Conservation (phyloP, 2,888 invertebrate genomes). For the Rhogogaster chlorosoma region DNA sequence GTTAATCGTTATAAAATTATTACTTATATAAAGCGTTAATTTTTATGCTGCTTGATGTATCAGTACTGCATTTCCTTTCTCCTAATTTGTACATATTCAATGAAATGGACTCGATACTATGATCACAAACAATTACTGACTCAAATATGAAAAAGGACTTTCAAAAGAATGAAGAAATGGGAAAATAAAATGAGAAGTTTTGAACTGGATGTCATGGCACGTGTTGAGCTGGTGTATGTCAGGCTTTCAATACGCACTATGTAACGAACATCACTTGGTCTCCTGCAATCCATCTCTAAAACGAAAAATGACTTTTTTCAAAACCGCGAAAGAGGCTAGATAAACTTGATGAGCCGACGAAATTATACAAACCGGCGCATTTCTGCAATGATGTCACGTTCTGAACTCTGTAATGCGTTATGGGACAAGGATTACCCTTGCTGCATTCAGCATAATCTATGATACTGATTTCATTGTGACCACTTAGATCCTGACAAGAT, state of each 20-base stretch:
- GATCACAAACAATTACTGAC: neutral
- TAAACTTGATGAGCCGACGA: neutral
- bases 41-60: neutral
- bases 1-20: neutral
- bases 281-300: constrained; percentile 84
- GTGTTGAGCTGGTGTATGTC: constrained; percentile 54
- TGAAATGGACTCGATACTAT: constrained; percentile 8
- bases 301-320: constrained; percentile 57
- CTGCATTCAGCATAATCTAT: constrained; percentile 61
- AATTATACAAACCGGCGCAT: constrained; percentile 80
- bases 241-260: constrained; percentile 62
- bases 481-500: constrained; percentile 63
- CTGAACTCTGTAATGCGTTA: constrained; percentile 63
- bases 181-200: neutral
- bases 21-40: neutral
- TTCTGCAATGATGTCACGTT: constrained; percentile 77
- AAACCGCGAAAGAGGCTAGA: neutral
- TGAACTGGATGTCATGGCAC: neutral
- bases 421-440: constrained; percentile 59
- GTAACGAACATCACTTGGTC: constrained; percentile 83
- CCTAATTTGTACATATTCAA: neutral
- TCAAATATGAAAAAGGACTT: neutral
- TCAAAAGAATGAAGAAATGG: neutral
- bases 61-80: constrained; percentile 23
- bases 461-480: constrained; percentile 62